These are phyloP conservation scores for Podocnemis expansa DNA, from an alignment of 2,113 vertebrate species.

Conservation along the genomic window DNA sequence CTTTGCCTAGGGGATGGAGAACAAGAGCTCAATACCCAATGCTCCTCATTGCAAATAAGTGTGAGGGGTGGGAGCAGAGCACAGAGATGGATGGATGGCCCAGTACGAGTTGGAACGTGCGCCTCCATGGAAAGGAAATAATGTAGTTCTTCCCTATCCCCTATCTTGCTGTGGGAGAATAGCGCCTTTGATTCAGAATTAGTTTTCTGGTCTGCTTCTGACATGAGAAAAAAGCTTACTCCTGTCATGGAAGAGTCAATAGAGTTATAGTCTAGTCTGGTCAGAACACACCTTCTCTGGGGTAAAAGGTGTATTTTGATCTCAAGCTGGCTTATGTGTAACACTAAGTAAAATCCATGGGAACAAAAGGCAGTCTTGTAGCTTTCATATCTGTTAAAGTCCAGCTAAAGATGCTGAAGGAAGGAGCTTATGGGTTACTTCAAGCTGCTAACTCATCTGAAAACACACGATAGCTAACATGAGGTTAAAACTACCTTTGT, in stretches of 20 bases:
- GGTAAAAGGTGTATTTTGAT: background rate
- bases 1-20: background rate
- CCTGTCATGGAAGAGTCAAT: background rate
- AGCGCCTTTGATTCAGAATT: background rate
- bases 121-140: background rate
- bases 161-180: background rate
- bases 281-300: background rate
- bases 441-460: background rate
- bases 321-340: background rate
- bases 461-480: background rate
- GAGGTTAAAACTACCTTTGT: background rate
- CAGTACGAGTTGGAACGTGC: background rate
- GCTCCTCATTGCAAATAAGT: background rate
- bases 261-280: background rate
- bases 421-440: background rate
- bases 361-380: background rate
- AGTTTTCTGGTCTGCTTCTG: background rate
- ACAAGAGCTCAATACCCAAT: rapidly evolving
- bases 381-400: background rate
- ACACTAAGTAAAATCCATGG: background rate
- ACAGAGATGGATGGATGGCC: background rate
- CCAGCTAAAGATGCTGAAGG: background rate
- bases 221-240: background rate
- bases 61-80: background rate
- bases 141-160: background rate